Evolutionary conservation across 2,888 invertebrate genomes (phyloP), one percentile per base, ranked within the genome.

Genomic region (Argyresthia goedartella): DNA sequence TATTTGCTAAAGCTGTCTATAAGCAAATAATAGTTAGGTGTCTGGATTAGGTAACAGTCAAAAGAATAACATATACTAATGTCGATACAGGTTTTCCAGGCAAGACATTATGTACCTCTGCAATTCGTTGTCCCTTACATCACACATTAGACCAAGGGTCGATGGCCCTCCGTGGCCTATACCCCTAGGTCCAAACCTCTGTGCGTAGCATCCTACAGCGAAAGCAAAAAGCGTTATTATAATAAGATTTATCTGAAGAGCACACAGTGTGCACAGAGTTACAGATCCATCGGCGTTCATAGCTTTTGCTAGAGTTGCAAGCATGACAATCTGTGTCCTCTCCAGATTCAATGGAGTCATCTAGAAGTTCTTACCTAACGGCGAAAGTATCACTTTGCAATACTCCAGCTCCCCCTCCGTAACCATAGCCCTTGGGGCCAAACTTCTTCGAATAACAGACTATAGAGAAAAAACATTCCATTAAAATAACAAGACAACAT

Each of bases 361-460:
- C 60, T 65, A 66, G 65, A 62, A 57, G 55, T 63, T 73, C 91
- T 89, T 91, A 93, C 94, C 94, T 93, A 87, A 92, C 92, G 79
- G 92, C 90, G 87, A 91, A 91, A 87, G 91, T 91, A 88, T 96
- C 96, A 85, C 95, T 94, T 88, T 96, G 95, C 73, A 96, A 90
- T 65, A 95, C 95, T 76, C 96, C 96, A 76, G 95, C 96, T 74
- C 99, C 98, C 88, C 96, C 95, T 71, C 98, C 98, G 86, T 96
- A 98, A 71, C 97, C 98, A 85, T 97, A 97, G 82, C 96, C 96
- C 88, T 95, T 97, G 70, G 98, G 98, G 69, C 98, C 98, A 88
- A 95, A 98, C 90, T 93, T 95, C 91, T 97, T 96, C 77, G 93
- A 95, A 89, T 99, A 98, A 91, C 98, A 98, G 73, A 94, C 95